A percentile compares a stretch with the other conserved stretches of the same genome.
Conservation (phyloP, 2,113 vertebrate species). For the Pseudorhombus dupliciocellatus region DNA sequence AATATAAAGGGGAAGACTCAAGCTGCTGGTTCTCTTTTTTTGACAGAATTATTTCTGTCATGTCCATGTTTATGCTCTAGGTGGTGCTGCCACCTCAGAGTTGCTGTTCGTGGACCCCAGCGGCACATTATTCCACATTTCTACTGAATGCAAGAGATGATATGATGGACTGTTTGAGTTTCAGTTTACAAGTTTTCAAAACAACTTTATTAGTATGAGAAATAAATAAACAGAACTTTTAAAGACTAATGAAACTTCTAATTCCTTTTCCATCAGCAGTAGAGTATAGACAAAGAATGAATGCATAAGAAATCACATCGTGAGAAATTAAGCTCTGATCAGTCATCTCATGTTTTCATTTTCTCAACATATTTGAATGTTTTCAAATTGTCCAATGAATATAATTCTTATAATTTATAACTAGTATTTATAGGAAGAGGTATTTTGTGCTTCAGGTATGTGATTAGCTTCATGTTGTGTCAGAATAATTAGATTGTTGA, state of each 20-base stretch:
- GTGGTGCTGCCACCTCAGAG: constrained; percentile 7
- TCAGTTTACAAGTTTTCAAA: constrained; percentile 16
- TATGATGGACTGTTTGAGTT: background rate
- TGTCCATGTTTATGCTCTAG: background rate
- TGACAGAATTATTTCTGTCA: background rate
- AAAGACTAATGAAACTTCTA: too few species aligned
- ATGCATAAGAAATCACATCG: background rate
- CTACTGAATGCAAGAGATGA: background rate
- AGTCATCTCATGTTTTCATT: too few species aligned
- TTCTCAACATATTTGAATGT: too few species aligned
- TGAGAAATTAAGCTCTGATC: too few species aligned
- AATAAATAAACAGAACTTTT: background rate
- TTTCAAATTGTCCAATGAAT: too few species aligned
- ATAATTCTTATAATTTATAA: background rate
- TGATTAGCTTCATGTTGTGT: background rate
- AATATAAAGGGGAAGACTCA: too few species aligned
- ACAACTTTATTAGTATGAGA: constrained; percentile 38
- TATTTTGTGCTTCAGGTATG: constrained; percentile 22
- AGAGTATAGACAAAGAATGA: background rate
- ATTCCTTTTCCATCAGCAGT: background rate
- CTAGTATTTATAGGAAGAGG: background rate
- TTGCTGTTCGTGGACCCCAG: too few species aligned
- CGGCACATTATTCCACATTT: background rate
- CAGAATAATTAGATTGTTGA: background rate
- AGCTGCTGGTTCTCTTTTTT: background rate